phyloP scores from a whole-genome alignment of 2,888 invertebrate genomes.

The Hypolimnas misippus region DNA sequence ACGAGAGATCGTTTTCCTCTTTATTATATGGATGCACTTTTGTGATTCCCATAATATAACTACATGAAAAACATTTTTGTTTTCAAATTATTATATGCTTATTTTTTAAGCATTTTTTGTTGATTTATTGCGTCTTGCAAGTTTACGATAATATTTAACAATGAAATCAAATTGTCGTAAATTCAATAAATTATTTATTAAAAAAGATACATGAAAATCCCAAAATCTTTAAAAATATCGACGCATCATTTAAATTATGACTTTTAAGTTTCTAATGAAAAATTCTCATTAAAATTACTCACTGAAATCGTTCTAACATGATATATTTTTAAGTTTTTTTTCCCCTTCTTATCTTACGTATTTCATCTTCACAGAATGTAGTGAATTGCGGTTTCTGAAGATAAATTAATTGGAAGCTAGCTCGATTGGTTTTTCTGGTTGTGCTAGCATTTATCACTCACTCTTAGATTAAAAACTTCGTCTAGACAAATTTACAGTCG shows the following conservation, averaged over 20 bases:
- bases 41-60: too few species aligned
- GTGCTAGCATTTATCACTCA: slow-evolving; percentile 44
- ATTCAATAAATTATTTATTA: too few species aligned
- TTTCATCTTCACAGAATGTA: slow-evolving; percentile 35
- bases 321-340: slow-evolving; percentile 8
- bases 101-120: too few species aligned
- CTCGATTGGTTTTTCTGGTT: slow-evolving; percentile 45
- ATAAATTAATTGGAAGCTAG: slow-evolving; percentile 44
- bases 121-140: too few species aligned
- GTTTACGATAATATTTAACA: too few species aligned
- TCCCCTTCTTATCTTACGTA: slow-evolving; percentile 20
- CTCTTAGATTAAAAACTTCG: slow-evolving; percentile 48
- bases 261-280: too few species aligned
- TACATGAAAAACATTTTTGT: too few species aligned
- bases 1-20: slow-evolving; percentile 53
- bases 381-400: slow-evolving; percentile 42
- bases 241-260: too few species aligned
- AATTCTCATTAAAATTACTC: slow-evolving; percentile 13
- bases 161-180: too few species aligned
- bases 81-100: too few species aligned
- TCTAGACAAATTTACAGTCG: slow-evolving; percentile 43
- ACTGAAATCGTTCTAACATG: background rate
- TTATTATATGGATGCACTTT: slow-evolving; percentile 36
- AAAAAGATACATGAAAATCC: too few species aligned
- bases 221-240: too few species aligned